Conservation (phyloP, 2,113 vertebrate genomes). For the Protomyctophum bolini region DNA sequence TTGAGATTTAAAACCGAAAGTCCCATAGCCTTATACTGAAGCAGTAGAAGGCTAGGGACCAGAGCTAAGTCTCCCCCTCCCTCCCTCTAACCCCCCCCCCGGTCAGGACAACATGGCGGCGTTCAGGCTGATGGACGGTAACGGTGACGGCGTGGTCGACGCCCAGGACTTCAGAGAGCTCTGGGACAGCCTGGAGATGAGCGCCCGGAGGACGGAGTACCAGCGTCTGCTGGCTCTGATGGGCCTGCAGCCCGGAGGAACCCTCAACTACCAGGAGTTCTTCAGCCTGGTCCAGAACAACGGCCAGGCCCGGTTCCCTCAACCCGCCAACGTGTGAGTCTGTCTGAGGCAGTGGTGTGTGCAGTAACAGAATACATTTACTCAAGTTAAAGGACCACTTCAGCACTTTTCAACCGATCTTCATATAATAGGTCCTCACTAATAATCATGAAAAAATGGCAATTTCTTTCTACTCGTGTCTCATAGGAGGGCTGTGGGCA, state of each 20-base stretch:
- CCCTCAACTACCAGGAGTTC: slow-evolving; percentile 72
- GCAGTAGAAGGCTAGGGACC: too few relatives aligned
- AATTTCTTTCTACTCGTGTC: too few relatives aligned
- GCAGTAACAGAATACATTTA: background rate
- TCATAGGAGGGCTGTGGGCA: too few relatives aligned
- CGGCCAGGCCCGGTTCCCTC: slow-evolving; percentile 24
- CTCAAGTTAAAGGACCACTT: too few relatives aligned
- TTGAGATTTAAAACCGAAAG: too few relatives aligned
- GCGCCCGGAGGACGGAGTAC: slow-evolving; percentile 63
- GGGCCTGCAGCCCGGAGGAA: slow-evolving; percentile 59
- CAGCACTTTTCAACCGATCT: too few relatives aligned
- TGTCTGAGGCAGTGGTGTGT: slow-evolving; percentile 2
- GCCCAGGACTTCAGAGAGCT: slow-evolving; percentile 63
- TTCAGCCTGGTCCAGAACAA: slow-evolving; percentile 50
- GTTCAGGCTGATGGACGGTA: slow-evolving; percentile 74
- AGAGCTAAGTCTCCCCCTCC: slow-evolving; percentile 15
- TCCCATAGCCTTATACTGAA: too few relatives aligned
- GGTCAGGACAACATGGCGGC: slow-evolving; percentile 73
- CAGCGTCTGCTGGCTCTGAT: slow-evolving; percentile 64
- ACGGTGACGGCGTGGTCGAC: slow-evolving; percentile 64
- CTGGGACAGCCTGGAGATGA: slow-evolving; percentile 64
- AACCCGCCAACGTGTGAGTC: slow-evolving; percentile 40
- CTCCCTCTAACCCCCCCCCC: background rate
- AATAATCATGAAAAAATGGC: too few relatives aligned
- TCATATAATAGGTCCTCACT: too few relatives aligned